Base-by-base conservation (phyloP, 2,888 invertebrate genomes). In the Nezara viridula region DNA sequence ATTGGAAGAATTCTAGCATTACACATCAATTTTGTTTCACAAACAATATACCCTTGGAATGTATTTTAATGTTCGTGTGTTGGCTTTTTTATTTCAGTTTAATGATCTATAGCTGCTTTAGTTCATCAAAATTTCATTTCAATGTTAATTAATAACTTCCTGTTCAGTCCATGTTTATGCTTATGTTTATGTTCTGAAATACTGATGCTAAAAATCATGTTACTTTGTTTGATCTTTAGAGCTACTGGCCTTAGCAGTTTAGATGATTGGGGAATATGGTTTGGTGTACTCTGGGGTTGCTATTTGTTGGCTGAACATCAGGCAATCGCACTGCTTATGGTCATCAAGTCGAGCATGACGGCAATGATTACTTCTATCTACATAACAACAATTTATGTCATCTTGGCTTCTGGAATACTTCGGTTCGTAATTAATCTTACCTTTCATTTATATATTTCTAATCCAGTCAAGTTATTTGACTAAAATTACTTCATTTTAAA, bases 281-380 rank as follows among this genome's bases (percentile, higher is more conserved):
- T 95, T 10, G 94, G 96, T 9, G 94, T 96, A 0, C 93, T 98
- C 21, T 97, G 98, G 97, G 96, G 97, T 0, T 96, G 97, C 92
- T 98, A 96, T 93, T 94, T 97, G 0, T 95, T 97, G 91, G 96
- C 97, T 0, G 98, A 98, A 92, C 98, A 98, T 92, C 95, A 97
- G 91, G 95, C 97, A 0, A 95, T 98, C 90, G 96, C 96, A 0
- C 94, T 97, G 88, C 94, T 98, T 93, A 95, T 97, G 95, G 94
- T 97, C 32, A 95, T 98, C 0, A 96, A 96, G 92, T 95, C 96
- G 91, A 95, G 96, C 0, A 95, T 97, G 90, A 95, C 95, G 27
- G 97, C 97, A 0, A 96, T 96, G 40, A 95, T 97, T 89, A 94
- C 96, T 32, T 96, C 97, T 86, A 94, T 96, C n/a, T 97, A 97